Percentiles rank a stretch among this genome's conserved stretches.
These are phyloP conservation scores for Zapus hudsonius DNA, from an alignment of 2,113 vertebrate species.

Conservation along the genomic window DNA sequence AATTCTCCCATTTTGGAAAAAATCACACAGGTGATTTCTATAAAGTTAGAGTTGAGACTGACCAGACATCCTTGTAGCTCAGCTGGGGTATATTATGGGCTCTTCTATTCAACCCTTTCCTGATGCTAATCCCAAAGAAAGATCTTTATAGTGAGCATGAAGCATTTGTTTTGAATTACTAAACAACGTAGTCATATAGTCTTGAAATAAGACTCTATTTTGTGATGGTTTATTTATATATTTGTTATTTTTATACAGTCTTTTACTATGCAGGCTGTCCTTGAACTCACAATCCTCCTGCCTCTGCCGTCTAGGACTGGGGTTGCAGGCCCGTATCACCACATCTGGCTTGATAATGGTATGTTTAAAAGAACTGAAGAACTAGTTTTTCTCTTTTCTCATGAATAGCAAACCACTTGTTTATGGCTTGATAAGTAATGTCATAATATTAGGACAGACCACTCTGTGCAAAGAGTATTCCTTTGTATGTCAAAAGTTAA, in stretches of 20 bases:
- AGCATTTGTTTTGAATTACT: neutral
- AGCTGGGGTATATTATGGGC: neutral
- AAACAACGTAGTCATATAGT: neutral
- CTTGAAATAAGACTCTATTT: neutral
- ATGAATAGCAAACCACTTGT: neutral
- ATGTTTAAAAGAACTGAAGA: slow-evolving; percentile 44
- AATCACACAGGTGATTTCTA: neutral
- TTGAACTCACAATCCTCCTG: no score
- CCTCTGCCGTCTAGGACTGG: neutral
- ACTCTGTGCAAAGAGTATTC: neutral
- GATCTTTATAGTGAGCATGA: neutral
- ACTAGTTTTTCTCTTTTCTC: neutral
- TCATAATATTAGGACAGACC: neutral
- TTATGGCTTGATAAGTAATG: slow-evolving; percentile 6
- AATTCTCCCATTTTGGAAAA: no score
- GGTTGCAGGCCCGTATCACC: neutral
- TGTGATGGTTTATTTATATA: neutral
- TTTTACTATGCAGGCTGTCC: neutral
- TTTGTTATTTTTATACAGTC: neutral
- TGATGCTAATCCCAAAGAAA: neutral
- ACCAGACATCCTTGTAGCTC: neutral
- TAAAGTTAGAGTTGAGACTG: neutral
- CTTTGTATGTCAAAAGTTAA: neutral
- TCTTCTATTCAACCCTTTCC: neutral
- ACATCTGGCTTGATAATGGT: neutral